Evolutionary conservation across 2,113 vertebrate species (phyloP), one percentile per base, ranked within the genome.

Genomic region (Nothoprocta perdicaria): DNA sequence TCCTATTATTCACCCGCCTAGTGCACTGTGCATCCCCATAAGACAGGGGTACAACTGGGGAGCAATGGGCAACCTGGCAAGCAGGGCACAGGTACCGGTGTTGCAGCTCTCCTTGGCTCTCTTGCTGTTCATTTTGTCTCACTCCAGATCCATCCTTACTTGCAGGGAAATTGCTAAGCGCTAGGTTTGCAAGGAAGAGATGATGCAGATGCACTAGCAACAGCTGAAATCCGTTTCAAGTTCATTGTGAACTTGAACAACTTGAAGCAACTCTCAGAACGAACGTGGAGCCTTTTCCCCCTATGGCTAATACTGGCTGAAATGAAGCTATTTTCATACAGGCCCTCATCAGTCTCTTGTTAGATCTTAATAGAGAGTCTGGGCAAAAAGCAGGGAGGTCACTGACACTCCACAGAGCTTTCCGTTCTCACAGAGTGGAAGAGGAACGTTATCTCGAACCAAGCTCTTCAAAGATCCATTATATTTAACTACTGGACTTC

Each of bases 371-470:
- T 29, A 83, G 31, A 89, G 62, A 6, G 75, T 2, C 41, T 33
- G 43, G 27, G 33, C 33, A 75, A 78, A 95, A 79, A 65, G 7
- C 52, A 55, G 46, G 91, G 48, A 17, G 35, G 29, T 33, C 41
- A 75, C 15, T 1, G 1, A 31, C 7, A 45, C 2, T 2, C 57
- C 27, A 3, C 22, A 35, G 23, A 80, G 21, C 4, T 38, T 10
- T 52, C 21, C 0, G 0, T 22, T 21, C 33, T 75, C 62, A 40
- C 26, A 38, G 62, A 22, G 41, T 0, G 0, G 48, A 73, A 82
- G 65, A 35, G 62, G 40, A 57, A 31, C 0, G 0, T 33, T 74
- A 55, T 11, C 8, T 27, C 24, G 43, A 18, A 71, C 24, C 0
- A 2, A 83, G 26, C 14, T 73, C 66, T 48, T 63, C 69, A 90